These are phyloP conservation scores for Brevimyrus niger DNA, from an alignment of 2,113 vertebrate genomes.

Conservation along the genomic window DNA sequence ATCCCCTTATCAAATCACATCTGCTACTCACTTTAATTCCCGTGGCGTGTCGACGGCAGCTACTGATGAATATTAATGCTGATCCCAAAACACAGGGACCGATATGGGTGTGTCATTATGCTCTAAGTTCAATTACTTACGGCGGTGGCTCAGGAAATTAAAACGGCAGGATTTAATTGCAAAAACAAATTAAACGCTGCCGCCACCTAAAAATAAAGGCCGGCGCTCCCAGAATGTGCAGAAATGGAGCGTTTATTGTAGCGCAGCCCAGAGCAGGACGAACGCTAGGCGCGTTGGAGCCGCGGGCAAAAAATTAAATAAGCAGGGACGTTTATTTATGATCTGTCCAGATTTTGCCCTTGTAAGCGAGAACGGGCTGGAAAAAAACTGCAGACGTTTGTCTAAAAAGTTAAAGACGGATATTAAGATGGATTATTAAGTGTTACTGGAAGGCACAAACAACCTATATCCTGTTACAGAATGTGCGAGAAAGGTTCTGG, in stretches of 20 bases:
- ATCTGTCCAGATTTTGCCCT: not conserved
- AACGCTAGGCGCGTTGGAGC: not conserved
- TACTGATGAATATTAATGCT: not conserved
- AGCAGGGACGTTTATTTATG: not conserved
- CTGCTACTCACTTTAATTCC: not conserved
- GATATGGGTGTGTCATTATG: not conserved
- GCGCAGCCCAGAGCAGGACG: not conserved
- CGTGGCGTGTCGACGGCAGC: not conserved
- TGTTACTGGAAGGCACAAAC: not conserved
- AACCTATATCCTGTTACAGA: not conserved
- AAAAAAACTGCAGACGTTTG: not conserved
- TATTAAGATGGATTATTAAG: not conserved
- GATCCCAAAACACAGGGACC: not conserved
- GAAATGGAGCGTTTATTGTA: not conserved
- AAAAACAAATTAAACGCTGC: slow-evolving; percentile 1
- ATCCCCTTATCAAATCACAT: slow-evolving; percentile 2
- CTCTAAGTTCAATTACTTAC: slow-evolving; percentile 8
- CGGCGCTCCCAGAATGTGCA: not conserved
- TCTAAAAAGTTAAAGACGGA: not conserved
- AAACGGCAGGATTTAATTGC: not conserved
- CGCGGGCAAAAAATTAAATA: not conserved
- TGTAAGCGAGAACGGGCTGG: not conserved
- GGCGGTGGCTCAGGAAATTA: slow-evolving; percentile 7
- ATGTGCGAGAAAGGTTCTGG: not conserved
- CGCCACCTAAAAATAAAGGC: not conserved